phyloP scores from a whole-genome alignment of 2,888 invertebrate genomes.

The Allacma fusca region DNA sequence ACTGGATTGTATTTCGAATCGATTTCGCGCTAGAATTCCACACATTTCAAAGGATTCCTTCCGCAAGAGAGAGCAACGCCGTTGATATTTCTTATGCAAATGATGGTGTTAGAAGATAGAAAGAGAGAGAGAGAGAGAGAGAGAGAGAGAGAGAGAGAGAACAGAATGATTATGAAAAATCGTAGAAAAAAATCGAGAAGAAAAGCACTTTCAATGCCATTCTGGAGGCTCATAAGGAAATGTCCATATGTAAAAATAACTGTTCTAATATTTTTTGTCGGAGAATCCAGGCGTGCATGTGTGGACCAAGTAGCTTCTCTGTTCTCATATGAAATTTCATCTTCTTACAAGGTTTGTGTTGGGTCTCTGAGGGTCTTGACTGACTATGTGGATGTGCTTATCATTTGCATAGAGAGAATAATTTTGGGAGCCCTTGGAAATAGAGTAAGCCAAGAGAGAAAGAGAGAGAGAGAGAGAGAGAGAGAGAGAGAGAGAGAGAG shows the following conservation, averaged over 20 bases:
- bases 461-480: slow-evolving; percentile 3
- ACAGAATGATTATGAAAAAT: background rate
- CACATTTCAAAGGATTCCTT: slow-evolving; percentile 1
- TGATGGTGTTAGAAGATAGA: background rate
- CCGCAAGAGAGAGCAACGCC: background rate
- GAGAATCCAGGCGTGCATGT: background rate
- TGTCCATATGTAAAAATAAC: background rate
- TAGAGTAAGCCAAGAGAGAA: no score
- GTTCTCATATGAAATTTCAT: background rate
- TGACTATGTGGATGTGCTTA: background rate
- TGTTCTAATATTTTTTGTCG: background rate
- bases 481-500: background rate
- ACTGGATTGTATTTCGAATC: background rate
- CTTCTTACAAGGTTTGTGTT: background rate
- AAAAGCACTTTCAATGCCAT: background rate
- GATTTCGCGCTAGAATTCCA: background rate
- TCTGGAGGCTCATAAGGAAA: no score
- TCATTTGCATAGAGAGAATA: slow-evolving; percentile 24
- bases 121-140: background rate
- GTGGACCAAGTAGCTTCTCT: background rate
- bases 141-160: background rate
- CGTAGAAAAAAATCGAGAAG: background rate
- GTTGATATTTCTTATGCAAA: slow-evolving; percentile 12
- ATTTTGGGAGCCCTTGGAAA: slow-evolving; percentile 12
- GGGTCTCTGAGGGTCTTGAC: background rate